phyloP scores from a whole-genome alignment of 2,888 invertebrate genomes.

The Andrena flavipes region DNA sequence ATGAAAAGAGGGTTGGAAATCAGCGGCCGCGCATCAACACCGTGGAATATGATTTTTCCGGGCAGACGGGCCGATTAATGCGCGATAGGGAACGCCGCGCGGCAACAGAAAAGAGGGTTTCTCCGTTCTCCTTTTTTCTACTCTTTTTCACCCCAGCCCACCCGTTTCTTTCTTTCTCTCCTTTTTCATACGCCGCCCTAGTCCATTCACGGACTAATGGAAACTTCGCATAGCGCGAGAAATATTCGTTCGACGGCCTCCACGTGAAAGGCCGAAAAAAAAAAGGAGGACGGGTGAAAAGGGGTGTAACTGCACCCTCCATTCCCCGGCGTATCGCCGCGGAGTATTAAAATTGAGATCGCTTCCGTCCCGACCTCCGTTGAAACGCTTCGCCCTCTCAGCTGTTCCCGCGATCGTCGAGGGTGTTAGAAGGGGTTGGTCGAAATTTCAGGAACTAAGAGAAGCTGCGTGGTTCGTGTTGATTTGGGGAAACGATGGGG shows the following conservation, averaged over 20 bases:
- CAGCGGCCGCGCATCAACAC: not conserved
- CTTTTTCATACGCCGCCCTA: not conserved
- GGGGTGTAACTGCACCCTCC: not conserved
- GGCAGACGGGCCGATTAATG: slow-evolving; percentile 47
- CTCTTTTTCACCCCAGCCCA: not conserved
- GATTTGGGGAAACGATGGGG: too few relatives aligned
- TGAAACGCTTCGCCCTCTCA: not conserved
- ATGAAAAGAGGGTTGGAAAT: not conserved
- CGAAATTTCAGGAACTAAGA: too few relatives aligned
- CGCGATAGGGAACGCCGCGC: slow-evolving; percentile 32
- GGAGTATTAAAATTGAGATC: not conserved
- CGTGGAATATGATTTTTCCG: slow-evolving; percentile 52
- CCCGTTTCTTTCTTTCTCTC: not conserved
- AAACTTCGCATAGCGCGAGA: slow-evolving; percentile 46
- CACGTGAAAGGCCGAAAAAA: slow-evolving; percentile 9
- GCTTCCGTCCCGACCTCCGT: not conserved
- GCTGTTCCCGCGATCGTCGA: not conserved
- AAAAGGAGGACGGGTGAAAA: not conserved
- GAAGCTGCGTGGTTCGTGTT: too few relatives aligned
- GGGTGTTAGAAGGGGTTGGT: too few relatives aligned
- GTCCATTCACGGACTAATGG: slow-evolving; percentile 52
- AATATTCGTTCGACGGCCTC: slow-evolving; percentile 37
- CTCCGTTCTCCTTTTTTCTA: not conserved
- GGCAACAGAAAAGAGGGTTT: slow-evolving; percentile 19
- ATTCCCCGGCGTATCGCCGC: not conserved